Conservation (phyloP, 2,888 invertebrate species). For the Phymatocera aterrima region DNA sequence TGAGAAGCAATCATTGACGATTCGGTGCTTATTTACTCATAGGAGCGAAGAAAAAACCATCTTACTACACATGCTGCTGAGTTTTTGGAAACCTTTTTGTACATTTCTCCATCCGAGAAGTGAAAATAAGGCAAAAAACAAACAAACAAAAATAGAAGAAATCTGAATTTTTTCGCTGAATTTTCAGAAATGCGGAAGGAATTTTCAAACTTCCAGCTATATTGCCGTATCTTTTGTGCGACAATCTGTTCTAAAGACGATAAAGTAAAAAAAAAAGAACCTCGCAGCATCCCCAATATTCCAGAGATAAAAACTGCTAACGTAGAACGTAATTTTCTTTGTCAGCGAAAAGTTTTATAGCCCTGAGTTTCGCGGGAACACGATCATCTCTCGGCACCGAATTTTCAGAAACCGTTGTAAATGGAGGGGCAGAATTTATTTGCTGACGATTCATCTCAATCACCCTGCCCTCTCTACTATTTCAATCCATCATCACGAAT, state of each 20-base stretch:
- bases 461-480: no score
- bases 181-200: background rate
- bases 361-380: background rate
- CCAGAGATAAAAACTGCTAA: conserved; percentile 26
- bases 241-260: background rate
- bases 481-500: background rate
- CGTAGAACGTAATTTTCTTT: conserved; percentile 22
- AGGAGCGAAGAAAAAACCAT: no score
- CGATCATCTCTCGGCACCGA: background rate
- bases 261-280: conserved; percentile 13
- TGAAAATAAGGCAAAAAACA: no score
- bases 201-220: background rate
- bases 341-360: conserved; percentile 25
- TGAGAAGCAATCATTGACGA: background rate
- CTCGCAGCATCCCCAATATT: background rate
- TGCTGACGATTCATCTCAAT: background rate
- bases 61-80: no score
- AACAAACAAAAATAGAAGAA: no score
- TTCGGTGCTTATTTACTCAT: background rate
- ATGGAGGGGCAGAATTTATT: background rate
- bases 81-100: no score
- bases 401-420: background rate
- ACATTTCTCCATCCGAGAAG: no score
- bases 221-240: background rate
- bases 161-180: background rate